A percentile compares a stretch with the other conserved stretches of the same genome.
Evolutionary conservation across 2,113 vertebrate species (phyloP).

Genomic region (Oryzias javanicus): DNA sequence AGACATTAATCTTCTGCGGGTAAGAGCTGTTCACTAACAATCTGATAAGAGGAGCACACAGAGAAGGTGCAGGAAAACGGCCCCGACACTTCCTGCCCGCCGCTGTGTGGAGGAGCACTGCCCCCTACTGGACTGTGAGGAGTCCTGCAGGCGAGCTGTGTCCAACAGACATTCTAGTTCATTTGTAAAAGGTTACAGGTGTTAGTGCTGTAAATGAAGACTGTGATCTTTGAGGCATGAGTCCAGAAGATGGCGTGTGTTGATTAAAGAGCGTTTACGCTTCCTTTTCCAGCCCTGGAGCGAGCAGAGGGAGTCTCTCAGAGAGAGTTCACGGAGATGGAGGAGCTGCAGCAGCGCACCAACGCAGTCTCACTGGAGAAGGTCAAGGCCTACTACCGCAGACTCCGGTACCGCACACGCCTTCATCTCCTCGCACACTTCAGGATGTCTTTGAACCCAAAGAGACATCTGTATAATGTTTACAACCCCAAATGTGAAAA

Average conservation of each 20-base stretch:
- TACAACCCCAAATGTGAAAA: neutral
- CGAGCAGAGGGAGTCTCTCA: slow-evolving; percentile 78
- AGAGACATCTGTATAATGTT: slow-evolving; percentile 4
- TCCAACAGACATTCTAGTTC: too few relatives aligned
- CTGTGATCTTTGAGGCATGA: neutral
- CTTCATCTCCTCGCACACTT: slow-evolving; percentile 13
- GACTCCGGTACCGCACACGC: slow-evolving; percentile 83
- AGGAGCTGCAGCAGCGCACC: slow-evolving; percentile 91
- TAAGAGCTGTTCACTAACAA: slow-evolving; percentile 32
- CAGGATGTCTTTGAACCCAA: slow-evolving; percentile 23
- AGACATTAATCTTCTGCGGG: slow-evolving; percentile 38
- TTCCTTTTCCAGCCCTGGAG: slow-evolving; percentile 82
- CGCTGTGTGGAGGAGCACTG: slow-evolving; percentile 22
- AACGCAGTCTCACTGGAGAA: slow-evolving; percentile 90
- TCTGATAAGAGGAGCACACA: slow-evolving; percentile 3
- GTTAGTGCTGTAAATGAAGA: too few relatives aligned
- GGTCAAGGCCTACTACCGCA: slow-evolving; percentile 95
- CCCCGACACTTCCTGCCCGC: neutral
- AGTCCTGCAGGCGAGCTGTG: too few relatives aligned
- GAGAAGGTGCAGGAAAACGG: slow-evolving; percentile 5
- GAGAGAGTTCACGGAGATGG: slow-evolving; percentile 72
- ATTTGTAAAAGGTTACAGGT: too few relatives aligned
- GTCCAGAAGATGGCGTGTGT: neutral
- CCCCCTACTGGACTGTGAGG: slow-evolving; percentile 49
- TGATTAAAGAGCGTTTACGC: neutral